Evolutionary conservation across 2,888 invertebrate species (phyloP), one percentile per base, ranked within the genome.

Genomic region (Spialia ferax): DNA sequence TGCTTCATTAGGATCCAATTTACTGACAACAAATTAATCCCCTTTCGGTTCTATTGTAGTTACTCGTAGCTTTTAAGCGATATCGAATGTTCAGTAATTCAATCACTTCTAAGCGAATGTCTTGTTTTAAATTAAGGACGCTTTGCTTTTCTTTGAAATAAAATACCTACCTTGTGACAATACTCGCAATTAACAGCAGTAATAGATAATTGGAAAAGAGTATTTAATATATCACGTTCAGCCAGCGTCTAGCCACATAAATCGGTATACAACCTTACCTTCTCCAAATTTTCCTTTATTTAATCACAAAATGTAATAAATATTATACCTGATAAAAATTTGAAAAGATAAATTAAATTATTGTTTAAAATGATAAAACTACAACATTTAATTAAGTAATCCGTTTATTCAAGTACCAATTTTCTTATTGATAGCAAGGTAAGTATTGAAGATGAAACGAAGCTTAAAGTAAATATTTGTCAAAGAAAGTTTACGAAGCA

Each of bases 1-100:
- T 93, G 93, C 91, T 93, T 93, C 93, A 93, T 93, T 93, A 93
- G 93, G 91, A 93, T 93, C 90, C 91, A 92, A 93, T 93, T 92
- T 88, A 87, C 91, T 91, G 90, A 91, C 90, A 90, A 92, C 91
- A 92, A 92, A 91, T 93, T 91, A 91, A 92, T 89, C 87, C 86
- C 82, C 83, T 86, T 88, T 82, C 71, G 69, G 70, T 70, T 70
- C 71, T 77, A 75, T 75, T 75, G 73, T 75, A 75, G 66, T 74
- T 71, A 66, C 66, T 71, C 68, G 57, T 64, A 64, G 57, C 56
- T 61, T 60, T 66, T 60, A 66, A 67, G 52, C 61, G 60, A 67
- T 68, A 68, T 68, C 62, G 56, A 48, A 68, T 68, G 48, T 45
- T 38, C 55, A 5, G 60, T 61, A 61, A 67, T 55, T 13, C 54